Percentiles rank a stretch among this genome's conserved stretches.
phyloP scores from a whole-genome alignment of 2,113 vertebrate genomes.

The Propithecus coquereli region DNA sequence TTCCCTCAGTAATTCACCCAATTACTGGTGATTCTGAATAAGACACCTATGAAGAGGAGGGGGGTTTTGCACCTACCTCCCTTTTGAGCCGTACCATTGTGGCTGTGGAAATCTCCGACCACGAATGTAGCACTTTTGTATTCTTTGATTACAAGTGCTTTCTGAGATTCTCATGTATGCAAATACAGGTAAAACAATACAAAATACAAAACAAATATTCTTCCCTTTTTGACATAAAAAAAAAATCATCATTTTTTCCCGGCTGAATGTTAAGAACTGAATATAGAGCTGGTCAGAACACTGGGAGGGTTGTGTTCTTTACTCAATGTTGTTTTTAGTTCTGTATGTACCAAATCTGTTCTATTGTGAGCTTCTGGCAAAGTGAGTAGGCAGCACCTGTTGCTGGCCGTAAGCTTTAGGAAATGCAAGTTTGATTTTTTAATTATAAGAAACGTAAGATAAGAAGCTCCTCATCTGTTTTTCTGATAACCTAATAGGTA shows the following conservation, averaged over 20 bases:
- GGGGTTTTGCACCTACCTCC: accelerated
- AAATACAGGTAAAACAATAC: neutral
- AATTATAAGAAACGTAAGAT: neutral
- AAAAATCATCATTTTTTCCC: neutral
- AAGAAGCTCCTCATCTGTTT: constrained; percentile 15
- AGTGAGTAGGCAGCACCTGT: constrained; percentile 40
- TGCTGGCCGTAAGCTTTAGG: constrained; percentile 24
- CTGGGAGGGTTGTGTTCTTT: constrained; percentile 21
- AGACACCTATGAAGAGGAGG: neutral
- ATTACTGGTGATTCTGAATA: neutral
- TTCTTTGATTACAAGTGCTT: neutral
- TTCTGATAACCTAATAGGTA: neutral
- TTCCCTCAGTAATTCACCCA: neutral
- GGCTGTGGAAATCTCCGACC: neutral
- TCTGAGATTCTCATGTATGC: neutral
- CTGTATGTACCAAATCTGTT: neutral
- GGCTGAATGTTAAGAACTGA: neutral
- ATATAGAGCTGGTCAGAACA: neutral
- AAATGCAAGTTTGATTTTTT: constrained; percentile 36
- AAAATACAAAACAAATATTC: neutral
- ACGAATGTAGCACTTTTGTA: neutral
- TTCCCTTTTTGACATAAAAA: neutral
- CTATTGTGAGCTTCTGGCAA: constrained; percentile 7
- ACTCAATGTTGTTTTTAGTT: neutral
- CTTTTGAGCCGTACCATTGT: neutral